phyloP scores from a whole-genome alignment of 2,113 vertebrate genomes.

The Damaliscus lunatus region DNA sequence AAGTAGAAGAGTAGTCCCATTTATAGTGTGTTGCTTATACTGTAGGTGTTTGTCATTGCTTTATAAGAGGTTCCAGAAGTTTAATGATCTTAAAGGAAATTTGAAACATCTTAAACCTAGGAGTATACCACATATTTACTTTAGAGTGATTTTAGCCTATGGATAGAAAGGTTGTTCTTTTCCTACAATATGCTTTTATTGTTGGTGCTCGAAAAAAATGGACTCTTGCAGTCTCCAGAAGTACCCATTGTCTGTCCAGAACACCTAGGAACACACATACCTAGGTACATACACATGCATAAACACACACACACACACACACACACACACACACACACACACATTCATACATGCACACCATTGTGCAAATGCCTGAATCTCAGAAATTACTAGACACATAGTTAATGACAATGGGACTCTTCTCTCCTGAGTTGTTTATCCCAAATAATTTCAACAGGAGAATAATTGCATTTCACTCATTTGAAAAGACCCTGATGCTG shows the following conservation, averaged over 20 bases:
- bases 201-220: not conserved
- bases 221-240: not conserved
- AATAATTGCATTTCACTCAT: not conserved
- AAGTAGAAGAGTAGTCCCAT: not conserved
- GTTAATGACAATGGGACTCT: not conserved
- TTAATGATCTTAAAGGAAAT: slow-evolving; percentile 21
- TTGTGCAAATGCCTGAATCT: not conserved
- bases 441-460: not conserved
- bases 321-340: not conserved
- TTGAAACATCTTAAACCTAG: not conserved
- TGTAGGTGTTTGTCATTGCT: not conserved
- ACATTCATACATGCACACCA: not conserved
- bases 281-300: fast-evolving
- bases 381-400: not conserved
- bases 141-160: not conserved
- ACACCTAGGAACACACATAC: not conserved
- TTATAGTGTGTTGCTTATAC: not conserved
- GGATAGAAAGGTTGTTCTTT: not conserved
- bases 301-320: not conserved
- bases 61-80: not conserved
- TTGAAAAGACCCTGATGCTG: not conserved
- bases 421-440: not conserved
- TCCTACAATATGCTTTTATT: not conserved
- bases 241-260: not conserved
- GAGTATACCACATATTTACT: not conserved